Percentiles rank a stretch among this genome's conserved stretches.
Evolutionary conservation across 37 sponge, comb jelly and placozoan species (phyloP).

Genomic region (Oopsacas minuta): DNA sequence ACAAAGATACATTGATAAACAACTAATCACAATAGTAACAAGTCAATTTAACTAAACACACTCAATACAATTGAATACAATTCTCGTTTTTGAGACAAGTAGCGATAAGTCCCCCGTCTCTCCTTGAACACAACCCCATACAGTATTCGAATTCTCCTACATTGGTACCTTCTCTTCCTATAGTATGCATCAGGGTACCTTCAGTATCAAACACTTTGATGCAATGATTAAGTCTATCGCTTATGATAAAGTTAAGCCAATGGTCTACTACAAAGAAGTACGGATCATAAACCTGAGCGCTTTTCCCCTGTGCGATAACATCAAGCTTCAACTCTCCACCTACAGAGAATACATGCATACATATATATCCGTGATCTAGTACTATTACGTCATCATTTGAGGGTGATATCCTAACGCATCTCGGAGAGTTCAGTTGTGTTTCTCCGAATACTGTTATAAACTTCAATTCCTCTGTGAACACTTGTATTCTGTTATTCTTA

Average conservation of each 20-base stretch:
- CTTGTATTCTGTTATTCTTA: background rate
- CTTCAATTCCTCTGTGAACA: background rate
- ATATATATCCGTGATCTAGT: background rate
- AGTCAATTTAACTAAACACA: too few relatives aligned
- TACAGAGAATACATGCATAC: background rate
- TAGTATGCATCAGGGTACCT: background rate
- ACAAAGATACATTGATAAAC: too few relatives aligned
- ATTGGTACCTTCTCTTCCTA: background rate
- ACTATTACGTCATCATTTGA: background rate
- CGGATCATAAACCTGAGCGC: background rate
- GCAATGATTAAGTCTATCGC: background rate
- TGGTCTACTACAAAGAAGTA: conserved; percentile 5
- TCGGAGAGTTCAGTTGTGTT: background rate
- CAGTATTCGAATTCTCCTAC: background rate
- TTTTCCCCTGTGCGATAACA: background rate
- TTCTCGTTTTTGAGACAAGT: conserved; percentile 1
- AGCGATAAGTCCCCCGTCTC: background rate
- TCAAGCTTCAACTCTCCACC: background rate
- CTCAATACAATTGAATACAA: conserved; percentile 10
- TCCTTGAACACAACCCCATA: background rate
- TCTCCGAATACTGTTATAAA: background rate
- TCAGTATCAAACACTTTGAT: background rate
- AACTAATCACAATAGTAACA: too few relatives aligned
- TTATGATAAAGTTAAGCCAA: background rate
- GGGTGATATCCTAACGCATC: background rate